These are phyloP conservation scores for Muscicapa adusta DNA, from an alignment of 2,113 vertebrate species.

Conservation along the genomic window DNA sequence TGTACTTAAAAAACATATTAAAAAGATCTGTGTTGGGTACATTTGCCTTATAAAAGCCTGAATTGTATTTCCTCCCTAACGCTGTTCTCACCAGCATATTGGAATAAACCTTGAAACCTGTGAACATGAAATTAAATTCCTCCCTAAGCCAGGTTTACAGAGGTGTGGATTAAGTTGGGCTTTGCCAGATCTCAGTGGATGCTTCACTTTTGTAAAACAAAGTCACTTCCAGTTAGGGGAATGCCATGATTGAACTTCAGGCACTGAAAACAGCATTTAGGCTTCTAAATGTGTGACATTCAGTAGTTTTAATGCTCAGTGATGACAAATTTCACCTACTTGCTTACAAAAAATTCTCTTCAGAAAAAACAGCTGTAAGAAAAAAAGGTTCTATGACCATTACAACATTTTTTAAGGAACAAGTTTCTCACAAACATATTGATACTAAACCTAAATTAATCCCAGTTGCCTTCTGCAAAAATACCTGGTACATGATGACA, in stretches of 20 bases:
- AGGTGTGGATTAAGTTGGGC: not conserved
- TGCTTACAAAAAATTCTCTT: not conserved
- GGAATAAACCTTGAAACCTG: not conserved
- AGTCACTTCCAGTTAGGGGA: not conserved
- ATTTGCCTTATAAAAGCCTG: conserved; percentile 7
- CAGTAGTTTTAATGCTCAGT: not conserved
- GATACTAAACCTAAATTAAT: not conserved
- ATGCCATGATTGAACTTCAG: not conserved
- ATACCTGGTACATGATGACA: not conserved
- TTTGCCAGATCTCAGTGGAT: not conserved
- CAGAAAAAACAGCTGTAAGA: not conserved
- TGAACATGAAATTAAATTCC: conserved; percentile 18
- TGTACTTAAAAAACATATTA: conserved; percentile 12
- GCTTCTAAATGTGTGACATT: not conserved
- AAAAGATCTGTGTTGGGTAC: conserved; percentile 3
- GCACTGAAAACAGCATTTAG: not conserved
- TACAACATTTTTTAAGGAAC: not conserved
- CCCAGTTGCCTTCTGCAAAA: not conserved
- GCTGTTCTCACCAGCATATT: not conserved
- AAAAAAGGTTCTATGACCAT: not conserved
- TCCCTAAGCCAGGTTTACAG: conserved; percentile 1
- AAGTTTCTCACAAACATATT: not conserved
- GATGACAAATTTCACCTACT: not conserved
- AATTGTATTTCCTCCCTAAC: not conserved
- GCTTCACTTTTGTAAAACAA: not conserved